A percentile compares a stretch with the other conserved stretches of the same genome.
phyloP scores from a whole-genome alignment of 2,797 vertebrate species.

The Sus cebifrons region DNA sequence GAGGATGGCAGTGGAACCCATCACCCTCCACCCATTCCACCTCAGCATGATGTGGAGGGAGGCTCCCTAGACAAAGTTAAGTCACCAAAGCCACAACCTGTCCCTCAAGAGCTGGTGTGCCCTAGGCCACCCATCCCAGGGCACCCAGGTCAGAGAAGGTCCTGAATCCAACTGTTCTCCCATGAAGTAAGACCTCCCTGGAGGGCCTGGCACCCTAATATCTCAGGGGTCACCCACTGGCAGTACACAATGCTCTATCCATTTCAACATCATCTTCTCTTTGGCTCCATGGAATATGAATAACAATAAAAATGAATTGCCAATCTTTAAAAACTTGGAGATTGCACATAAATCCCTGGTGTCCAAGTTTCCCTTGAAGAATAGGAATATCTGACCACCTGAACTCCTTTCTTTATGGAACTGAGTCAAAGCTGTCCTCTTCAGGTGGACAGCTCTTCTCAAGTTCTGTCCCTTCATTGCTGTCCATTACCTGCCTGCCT shows the following conservation, averaged over 20 bases:
- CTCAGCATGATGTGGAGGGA: not conserved
- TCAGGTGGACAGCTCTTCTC: accelerated
- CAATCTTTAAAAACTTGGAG: not conserved
- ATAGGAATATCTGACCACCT: not conserved
- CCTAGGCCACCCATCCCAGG: not conserved
- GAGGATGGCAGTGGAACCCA: not conserved
- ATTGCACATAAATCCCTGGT: not conserved
- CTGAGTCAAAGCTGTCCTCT: not conserved
- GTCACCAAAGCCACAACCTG: not conserved
- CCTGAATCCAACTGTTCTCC: not conserved
- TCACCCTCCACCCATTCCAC: not conserved
- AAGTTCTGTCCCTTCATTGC: accelerated
- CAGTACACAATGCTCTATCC: not conserved
- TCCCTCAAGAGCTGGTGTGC: not conserved
- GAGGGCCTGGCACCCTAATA: accelerated
- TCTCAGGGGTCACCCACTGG: not conserved
- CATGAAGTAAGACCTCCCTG: not conserved
- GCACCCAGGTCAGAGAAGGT: not conserved
- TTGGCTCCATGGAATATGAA: not conserved
- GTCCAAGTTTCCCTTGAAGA: not conserved
- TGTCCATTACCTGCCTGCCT: not conserved
- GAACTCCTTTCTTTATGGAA: accelerated
- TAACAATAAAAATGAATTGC: not conserved
- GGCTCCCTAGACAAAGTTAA: not conserved
- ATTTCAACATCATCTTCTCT: not conserved